These are phyloP conservation scores for Cyclargus thomasi DNA, from an alignment of 1,140 invertebrate species.

Conservation along the genomic window DNA sequence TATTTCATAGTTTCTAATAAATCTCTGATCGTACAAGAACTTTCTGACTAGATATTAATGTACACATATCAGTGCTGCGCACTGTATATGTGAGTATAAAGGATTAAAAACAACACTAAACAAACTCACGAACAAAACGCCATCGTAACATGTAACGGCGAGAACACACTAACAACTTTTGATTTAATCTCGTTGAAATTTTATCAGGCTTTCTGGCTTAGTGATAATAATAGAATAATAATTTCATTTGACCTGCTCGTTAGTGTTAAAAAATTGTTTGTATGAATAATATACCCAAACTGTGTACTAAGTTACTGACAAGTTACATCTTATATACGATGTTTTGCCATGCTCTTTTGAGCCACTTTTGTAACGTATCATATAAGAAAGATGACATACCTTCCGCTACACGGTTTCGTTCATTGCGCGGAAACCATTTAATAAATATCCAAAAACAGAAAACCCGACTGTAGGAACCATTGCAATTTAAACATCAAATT, in stretches of 20 bases:
- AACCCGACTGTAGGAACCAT: too few species aligned
- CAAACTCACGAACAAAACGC: conserved; percentile 35
- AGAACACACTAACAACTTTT: conserved; percentile 33
- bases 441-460: too few species aligned
- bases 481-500: too few species aligned
- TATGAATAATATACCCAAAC: background rate
- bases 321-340: too few species aligned
- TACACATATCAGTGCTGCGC: conserved; percentile 33
- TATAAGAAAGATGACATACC: too few species aligned
- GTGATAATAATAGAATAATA: background rate
- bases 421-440: too few species aligned
- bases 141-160: conserved; percentile 32
- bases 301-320: background rate
- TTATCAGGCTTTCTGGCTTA: conserved; percentile 30
- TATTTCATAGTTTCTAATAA: too few species aligned
- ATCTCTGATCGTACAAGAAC: conserved; percentile 17
- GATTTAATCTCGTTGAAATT: conserved; percentile 41
- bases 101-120: conserved; percentile 37
- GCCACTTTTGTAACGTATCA: too few species aligned
- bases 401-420: too few species aligned
- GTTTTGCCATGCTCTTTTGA: too few species aligned
- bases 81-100: conserved; percentile 34
- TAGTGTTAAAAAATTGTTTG: background rate
- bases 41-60: conserved; percentile 29
- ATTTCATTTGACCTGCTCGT: background rate